Evolutionary conservation across 2,888 invertebrate genomes (phyloP), one percentile per base, ranked within the genome.

Genomic region (Agonopterix arenella): DNA sequence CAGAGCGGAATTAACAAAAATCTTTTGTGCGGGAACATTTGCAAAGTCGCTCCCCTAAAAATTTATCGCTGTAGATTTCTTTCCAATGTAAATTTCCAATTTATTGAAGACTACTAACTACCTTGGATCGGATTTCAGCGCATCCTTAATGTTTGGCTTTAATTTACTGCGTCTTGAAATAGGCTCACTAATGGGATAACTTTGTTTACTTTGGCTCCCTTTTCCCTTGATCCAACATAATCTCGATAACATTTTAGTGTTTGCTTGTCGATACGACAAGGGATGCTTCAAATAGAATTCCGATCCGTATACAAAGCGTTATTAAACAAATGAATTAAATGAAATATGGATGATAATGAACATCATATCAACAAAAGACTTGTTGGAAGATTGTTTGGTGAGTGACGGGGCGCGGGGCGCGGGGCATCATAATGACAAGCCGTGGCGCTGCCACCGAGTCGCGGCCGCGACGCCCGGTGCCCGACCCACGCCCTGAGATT

Each of bases 401-500:
- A 18, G 36, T 42, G 47, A 9, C 43, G 36, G 37, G 13, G 36
- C 28, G 18, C 5, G 7, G 28, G 28, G 28, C 64, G 65, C 62
- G 67, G 68, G 18, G 28, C 28, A 5, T 28, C 28, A 28, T 28
- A 28, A 28, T 28, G 28, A 28, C 28, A 28, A 28, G 28, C 66
- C 45, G 45, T 10, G 36, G 36, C 36, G 45, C 45, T 64, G 64
- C 67, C 53, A 56, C 66, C 36, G 36, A 40, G 28, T 9, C 40
- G 36, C 47, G 36, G 42, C 16, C 70, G 42, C 70, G 42, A 37
- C 70, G 66, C 68, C 70, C 61, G 62, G 59, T 58, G 56, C 60
- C 59, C 61, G 61, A 62, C 67, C 69, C 70, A 66, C 69, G 68
- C 68, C 66, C 68, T 64, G 67, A 79, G 75, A 83, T 80, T 84